phyloP scores from a whole-genome alignment of 2,797 vertebrate genomes.

The Sebastes matsubarae region DNA sequence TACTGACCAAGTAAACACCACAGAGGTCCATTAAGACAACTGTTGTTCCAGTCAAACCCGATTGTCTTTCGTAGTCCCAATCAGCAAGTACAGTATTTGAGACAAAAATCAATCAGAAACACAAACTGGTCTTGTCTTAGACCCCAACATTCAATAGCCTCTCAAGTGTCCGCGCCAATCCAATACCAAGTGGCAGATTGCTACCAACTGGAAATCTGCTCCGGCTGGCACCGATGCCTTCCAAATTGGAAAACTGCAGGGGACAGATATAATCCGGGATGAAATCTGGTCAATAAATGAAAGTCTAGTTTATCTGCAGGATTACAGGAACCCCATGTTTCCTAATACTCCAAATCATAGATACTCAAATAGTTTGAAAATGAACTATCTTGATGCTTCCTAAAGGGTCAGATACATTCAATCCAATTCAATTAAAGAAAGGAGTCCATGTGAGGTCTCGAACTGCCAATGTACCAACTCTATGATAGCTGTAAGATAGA shows the following conservation, averaged over 20 bases:
- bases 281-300: conserved; percentile 5
- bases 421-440: neutral
- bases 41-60: neutral
- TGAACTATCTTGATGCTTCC: neutral
- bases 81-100: neutral
- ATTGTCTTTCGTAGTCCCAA: neutral
- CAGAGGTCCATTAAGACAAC: neutral
- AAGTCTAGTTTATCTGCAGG: conserved; percentile 19
- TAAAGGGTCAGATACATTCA: neutral
- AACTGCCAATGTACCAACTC: neutral
- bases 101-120: neutral
- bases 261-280: conserved; percentile 4
- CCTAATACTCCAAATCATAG: neutral
- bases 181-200: conserved; percentile 29
- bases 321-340: conserved; percentile 6
- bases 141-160: neutral
- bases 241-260: conserved; percentile 21
- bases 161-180: neutral
- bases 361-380: neutral
- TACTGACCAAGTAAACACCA: neutral
- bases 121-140: neutral
- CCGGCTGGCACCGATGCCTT: conserved; percentile 2
- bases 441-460: neutral
- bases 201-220: conserved; percentile 43
- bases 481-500: neutral